A percentile compares a stretch with the other conserved stretches of the same genome.
Conservation (phyloP, 2,888 invertebrate genomes). For the Lasioglossum pauxillum region DNA sequence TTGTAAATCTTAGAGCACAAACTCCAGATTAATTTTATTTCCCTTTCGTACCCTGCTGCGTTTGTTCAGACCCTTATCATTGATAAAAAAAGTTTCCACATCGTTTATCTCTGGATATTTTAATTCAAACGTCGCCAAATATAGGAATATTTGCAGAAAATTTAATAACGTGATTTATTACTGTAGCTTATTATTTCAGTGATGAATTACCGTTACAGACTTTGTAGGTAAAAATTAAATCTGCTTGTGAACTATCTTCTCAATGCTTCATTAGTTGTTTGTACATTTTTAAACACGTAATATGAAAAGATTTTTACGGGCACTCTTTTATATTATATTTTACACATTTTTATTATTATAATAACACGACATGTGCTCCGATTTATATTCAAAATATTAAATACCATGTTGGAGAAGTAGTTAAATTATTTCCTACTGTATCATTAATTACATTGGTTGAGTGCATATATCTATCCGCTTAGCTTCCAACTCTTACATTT, state of each 20-base stretch:
- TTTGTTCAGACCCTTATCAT: not conserved
- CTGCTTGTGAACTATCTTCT: no score
- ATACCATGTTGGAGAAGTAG: not conserved
- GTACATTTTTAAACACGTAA: no score
- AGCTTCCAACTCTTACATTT: no score
- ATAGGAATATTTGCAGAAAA: not conserved
- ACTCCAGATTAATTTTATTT: constrained; percentile 1
- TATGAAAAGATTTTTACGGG: no score
- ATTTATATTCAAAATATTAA: not conserved
- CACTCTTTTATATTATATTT: no score
- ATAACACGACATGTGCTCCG: not conserved
- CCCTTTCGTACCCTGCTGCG: no score
- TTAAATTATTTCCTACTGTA: no score
- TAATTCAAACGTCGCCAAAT: not conserved
- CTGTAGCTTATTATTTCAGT: not conserved
- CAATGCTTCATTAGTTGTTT: no score
- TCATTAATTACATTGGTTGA: not conserved
- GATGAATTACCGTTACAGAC: no score
- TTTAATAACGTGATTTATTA: not conserved
- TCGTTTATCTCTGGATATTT: not conserved
- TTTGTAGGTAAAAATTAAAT: no score
- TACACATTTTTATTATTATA: no score
- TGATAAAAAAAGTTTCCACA: not conserved
- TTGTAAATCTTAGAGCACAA: constrained; percentile 4
- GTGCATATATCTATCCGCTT: not conserved